These are phyloP conservation scores for Drosophila gaucha DNA, from an alignment of 2,888 invertebrate species.

Conservation along the genomic window DNA sequence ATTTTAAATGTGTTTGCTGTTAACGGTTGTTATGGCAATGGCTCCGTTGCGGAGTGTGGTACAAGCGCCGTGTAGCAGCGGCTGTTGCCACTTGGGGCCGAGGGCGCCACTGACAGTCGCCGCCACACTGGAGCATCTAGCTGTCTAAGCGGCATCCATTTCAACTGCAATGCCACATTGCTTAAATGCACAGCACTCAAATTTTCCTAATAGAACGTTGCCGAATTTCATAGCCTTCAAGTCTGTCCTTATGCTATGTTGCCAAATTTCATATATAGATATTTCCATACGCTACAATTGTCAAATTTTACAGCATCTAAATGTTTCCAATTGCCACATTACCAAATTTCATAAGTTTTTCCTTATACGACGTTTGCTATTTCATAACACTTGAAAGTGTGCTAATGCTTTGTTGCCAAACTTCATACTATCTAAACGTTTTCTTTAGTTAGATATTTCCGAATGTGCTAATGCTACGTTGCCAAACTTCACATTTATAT, in stretches of 20 bases:
- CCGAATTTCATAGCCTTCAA: slow-evolving; percentile 1
- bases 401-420: neutral
- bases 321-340: neutral
- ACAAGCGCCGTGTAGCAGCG: slow-evolving; percentile 55
- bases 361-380: too few relatives aligned
- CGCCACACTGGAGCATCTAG: slow-evolving; percentile 29
- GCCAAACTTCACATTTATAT: neutral
- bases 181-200: slow-evolving; percentile 14
- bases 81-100: slow-evolving; percentile 60
- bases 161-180: slow-evolving; percentile 31
- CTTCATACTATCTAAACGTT: neutral
- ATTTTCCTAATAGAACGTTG: slow-evolving; percentile 9
- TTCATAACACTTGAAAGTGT: too few relatives aligned
- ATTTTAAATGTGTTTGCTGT: slow-evolving; percentile 74
- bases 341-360: neutral
- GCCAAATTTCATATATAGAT: neutral
- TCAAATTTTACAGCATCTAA: neutral
- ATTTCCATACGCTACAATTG: neutral
- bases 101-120: neutral
- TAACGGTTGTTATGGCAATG: slow-evolving; percentile 78
- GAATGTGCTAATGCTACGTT: neutral
- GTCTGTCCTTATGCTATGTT: too few relatives aligned
- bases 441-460: neutral
- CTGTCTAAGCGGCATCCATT: slow-evolving; percentile 49
- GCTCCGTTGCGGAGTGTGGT: slow-evolving; percentile 8